These are phyloP conservation scores for Chelonus insularis DNA, from an alignment of 1,140 invertebrate species.

Conservation along the genomic window DNA sequence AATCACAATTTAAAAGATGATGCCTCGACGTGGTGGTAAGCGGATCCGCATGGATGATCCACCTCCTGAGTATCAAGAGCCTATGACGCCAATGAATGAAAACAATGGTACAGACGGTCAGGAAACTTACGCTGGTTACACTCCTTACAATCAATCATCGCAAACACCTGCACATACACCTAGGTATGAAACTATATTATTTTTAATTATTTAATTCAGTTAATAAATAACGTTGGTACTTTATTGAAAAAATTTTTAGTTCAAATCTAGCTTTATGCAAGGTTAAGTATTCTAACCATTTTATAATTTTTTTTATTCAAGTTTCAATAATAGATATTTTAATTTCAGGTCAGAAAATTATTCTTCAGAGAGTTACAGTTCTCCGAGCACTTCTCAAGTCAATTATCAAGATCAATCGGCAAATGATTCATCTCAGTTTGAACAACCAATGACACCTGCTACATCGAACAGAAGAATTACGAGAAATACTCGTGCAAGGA, in stretches of 20 bases:
- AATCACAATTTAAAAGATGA: slow-evolving; percentile 53
- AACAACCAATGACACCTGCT: slow-evolving; percentile 57
- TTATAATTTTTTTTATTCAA: slow-evolving; percentile 5
- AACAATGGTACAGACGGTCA: slow-evolving; percentile 58
- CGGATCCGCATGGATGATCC: slow-evolving; percentile 90
- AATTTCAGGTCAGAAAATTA: slow-evolving; percentile 50
- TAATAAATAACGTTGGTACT: no score
- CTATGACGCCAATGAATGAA: slow-evolving; percentile 67
- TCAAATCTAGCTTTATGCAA: no score
- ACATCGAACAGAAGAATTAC: slow-evolving; percentile 60
- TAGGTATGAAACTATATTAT: no score
- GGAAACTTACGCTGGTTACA: slow-evolving; percentile 57
- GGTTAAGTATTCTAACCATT: no score
- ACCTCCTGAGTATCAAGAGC: slow-evolving; percentile 80
- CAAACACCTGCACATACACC: slow-evolving; percentile 59
- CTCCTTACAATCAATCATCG: slow-evolving; percentile 54
- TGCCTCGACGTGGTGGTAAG: slow-evolving; percentile 83
- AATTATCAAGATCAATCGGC: slow-evolving; percentile 50
- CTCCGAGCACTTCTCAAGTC: slow-evolving; percentile 49
- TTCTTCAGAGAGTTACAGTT: slow-evolving; percentile 52
- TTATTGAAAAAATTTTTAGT: neutral
- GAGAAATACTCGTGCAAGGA: slow-evolving; percentile 56
- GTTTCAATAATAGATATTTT: slow-evolving; percentile 24
- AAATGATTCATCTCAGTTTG: slow-evolving; percentile 47
- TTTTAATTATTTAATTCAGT: no score